These are phyloP conservation scores for Ahaetulla prasina DNA, from an alignment of 2,113 vertebrate species.

Conservation along the genomic window DNA sequence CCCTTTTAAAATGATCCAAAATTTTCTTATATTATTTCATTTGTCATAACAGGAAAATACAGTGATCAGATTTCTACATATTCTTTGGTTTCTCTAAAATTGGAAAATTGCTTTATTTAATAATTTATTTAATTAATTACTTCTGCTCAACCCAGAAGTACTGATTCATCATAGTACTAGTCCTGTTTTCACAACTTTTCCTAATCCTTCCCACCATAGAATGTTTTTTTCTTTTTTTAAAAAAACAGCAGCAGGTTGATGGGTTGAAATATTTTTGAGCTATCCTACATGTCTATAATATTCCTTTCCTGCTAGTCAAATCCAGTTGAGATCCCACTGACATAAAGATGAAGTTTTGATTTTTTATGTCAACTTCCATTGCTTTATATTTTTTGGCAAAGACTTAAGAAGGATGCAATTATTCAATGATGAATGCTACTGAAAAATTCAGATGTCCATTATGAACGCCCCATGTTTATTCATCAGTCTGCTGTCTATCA, in stretches of 20 bases:
- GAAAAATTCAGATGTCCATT: neutral
- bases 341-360: neutral
- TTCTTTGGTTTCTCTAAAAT: neutral
- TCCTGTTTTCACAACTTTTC: neutral
- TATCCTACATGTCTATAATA: neutral
- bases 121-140: neutral
- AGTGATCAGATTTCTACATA: neutral
- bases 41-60: neutral
- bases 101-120: neutral
- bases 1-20: neutral
- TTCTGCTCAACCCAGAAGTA: neutral
- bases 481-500: neutral
- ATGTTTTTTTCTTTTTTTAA: neutral
- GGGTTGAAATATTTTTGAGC: neutral
- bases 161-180: neutral
- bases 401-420: neutral
- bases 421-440: neutral
- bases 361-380: neutral
- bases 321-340: neutral
- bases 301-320: neutral
- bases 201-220: neutral
- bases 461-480: neutral
- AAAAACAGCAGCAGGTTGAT: neutral
- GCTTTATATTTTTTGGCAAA: neutral
- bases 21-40: neutral